Evolutionary conservation across 2,113 vertebrate genomes (phyloP).

Genomic region (Promerops cafer): DNA sequence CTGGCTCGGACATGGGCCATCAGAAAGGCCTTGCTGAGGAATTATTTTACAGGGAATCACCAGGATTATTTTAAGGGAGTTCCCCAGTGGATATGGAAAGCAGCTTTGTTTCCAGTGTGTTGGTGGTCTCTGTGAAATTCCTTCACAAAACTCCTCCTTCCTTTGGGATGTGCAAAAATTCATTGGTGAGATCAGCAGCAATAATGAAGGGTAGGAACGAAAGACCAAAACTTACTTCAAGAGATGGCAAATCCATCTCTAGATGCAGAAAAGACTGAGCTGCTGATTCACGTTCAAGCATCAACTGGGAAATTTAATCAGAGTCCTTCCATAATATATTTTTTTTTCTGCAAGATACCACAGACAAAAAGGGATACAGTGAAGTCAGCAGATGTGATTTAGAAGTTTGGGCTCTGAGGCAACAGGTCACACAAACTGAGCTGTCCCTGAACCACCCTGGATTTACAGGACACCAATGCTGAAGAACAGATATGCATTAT

Average conservation of each 20-base stretch:
- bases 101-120: not conserved
- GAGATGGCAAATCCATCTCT: not conserved
- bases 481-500: not conserved
- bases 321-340: not conserved
- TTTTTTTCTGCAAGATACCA: not conserved
- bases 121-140: not conserved
- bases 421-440: not conserved
- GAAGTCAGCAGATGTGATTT: not conserved
- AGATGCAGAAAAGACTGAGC: not conserved
- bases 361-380: not conserved
- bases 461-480: not conserved
- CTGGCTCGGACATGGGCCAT: not conserved
- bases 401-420: not conserved
- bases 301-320: not conserved
- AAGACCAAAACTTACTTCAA: not conserved
- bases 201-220: not conserved
- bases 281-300: not conserved
- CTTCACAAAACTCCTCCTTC: not conserved
- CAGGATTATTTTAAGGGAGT: not conserved
- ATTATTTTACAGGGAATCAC: not conserved
- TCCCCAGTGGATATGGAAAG: not conserved
- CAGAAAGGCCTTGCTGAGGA: not conserved
- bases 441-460: not conserved
- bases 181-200: not conserved
- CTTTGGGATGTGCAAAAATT: not conserved